Conservation (phyloP, 2,797 vertebrate species). For the Crocidura indochinensis region DNA sequence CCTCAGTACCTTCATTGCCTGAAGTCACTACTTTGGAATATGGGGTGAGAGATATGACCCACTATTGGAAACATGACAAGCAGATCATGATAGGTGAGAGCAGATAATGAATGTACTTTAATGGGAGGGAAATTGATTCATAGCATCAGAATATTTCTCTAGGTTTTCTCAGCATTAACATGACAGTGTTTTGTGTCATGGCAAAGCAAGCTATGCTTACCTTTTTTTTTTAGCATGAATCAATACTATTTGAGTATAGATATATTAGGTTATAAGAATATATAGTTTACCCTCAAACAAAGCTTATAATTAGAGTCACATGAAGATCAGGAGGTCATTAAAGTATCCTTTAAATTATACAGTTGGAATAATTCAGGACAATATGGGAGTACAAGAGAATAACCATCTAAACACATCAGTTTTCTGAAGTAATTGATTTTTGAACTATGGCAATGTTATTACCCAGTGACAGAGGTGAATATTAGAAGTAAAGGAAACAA, state of each 20-base stretch:
- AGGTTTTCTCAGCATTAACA: not conserved
- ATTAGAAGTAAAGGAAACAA: not conserved
- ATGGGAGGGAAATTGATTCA: not conserved
- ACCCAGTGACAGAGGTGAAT: not conserved
- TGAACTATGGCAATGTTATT: not conserved
- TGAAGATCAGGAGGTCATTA: not conserved
- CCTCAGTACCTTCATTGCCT: not conserved
- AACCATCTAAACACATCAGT: not conserved
- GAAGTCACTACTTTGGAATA: not conserved
- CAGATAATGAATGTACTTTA: not conserved
- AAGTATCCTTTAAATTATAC: not conserved
- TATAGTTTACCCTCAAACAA: not conserved
- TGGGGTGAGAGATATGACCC: not conserved
- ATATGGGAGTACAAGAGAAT: not conserved
- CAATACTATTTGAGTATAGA: not conserved
- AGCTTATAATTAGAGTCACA: not conserved
- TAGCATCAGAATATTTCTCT: not conserved
- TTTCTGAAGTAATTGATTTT: not conserved
- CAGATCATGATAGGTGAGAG: not conserved
- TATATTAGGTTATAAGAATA: not conserved
- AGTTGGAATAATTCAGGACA: not conserved
- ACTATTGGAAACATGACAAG: not conserved
- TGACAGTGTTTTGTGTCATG: not conserved
- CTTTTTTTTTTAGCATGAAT: slow-evolving; percentile 28
- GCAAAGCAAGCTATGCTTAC: not conserved